Evolutionary conservation across 2,888 invertebrate genomes (phyloP).

Genomic region (Herminia tarsipennalis): DNA sequence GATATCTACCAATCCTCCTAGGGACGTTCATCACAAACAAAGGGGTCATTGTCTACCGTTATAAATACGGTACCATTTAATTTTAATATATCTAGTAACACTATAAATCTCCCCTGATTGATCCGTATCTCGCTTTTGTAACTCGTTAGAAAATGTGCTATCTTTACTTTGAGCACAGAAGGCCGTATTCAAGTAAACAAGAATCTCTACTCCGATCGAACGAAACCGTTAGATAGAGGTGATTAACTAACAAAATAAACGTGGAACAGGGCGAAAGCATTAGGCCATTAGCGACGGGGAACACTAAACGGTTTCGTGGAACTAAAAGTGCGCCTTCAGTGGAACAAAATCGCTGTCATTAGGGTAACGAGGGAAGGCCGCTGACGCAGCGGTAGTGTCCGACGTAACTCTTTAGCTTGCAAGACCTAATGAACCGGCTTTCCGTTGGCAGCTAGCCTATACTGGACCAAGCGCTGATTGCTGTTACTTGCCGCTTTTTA

Average conservation of each 20-base stretch:
- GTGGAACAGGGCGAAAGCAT: slow-evolving; percentile 66
- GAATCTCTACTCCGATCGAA: slow-evolving; percentile 3
- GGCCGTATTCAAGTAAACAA: background rate
- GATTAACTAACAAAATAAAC: slow-evolving; percentile 69
- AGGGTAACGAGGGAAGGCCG: slow-evolving; percentile 79
- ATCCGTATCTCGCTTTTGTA: too few species aligned
- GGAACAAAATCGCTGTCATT: slow-evolving; percentile 82
- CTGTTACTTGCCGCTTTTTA: slow-evolving; percentile 45
- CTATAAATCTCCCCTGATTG: too few species aligned
- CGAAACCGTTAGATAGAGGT: slow-evolving; percentile 47
- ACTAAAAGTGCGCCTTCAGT: slow-evolving; percentile 76
- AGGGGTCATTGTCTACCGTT: too few species aligned
- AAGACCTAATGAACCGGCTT: slow-evolving; percentile 76
- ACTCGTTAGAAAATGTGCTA: background rate
- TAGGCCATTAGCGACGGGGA: slow-evolving; percentile 76
- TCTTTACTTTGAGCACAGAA: background rate
- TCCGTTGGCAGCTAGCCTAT: slow-evolving; percentile 64
- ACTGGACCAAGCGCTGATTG: slow-evolving; percentile 55
- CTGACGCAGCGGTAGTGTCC: slow-evolving; percentile 74
- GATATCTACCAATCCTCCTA: too few species aligned
- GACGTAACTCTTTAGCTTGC: slow-evolving; percentile 71
- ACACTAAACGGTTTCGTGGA: slow-evolving; percentile 74
- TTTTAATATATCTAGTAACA: too few species aligned
- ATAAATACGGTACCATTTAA: too few species aligned
- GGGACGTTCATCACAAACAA: too few species aligned